Percentiles rank a stretch among this genome's conserved stretches.
phyloP scores from a whole-genome alignment of 2,797 vertebrate genomes.

The Clarias pachynema region DNA sequence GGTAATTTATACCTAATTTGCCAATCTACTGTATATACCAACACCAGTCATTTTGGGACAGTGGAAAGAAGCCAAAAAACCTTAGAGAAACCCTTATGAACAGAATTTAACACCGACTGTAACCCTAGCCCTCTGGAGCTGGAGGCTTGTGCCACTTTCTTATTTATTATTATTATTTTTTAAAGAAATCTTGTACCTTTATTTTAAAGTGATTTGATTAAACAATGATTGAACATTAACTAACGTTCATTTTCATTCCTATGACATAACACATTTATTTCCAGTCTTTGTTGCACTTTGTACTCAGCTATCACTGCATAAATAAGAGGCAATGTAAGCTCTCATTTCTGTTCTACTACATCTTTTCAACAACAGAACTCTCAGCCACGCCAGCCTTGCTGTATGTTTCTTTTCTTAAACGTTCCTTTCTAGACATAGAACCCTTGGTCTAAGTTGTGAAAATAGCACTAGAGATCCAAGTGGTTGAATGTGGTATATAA shows the following conservation, averaged over 20 bases:
- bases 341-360: background rate
- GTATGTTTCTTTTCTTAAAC: constrained; percentile 4
- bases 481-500: constrained; percentile 9
- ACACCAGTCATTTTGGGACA: background rate
- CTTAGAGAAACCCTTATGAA: background rate
- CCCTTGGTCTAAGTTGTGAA: background rate
- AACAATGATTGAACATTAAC: background rate
- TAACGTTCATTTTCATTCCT: background rate
- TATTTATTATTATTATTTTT: too few species aligned
- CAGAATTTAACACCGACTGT: background rate
- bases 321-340: background rate
- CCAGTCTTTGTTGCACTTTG: background rate
- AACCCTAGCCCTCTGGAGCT: background rate
- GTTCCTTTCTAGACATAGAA: constrained; percentile 6
- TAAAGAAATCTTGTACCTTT: background rate
- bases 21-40: background rate
- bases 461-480: constrained; percentile 3
- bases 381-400: background rate
- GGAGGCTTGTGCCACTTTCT: background rate
- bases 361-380: background rate
- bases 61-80: background rate
- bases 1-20: background rate
- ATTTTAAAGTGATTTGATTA: background rate
- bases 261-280: background rate
- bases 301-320: background rate